Evolutionary conservation across 1,140 invertebrate genomes (phyloP), one percentile per base, ranked within the genome.

Genomic region (Rhagoletis pomonella): DNA sequence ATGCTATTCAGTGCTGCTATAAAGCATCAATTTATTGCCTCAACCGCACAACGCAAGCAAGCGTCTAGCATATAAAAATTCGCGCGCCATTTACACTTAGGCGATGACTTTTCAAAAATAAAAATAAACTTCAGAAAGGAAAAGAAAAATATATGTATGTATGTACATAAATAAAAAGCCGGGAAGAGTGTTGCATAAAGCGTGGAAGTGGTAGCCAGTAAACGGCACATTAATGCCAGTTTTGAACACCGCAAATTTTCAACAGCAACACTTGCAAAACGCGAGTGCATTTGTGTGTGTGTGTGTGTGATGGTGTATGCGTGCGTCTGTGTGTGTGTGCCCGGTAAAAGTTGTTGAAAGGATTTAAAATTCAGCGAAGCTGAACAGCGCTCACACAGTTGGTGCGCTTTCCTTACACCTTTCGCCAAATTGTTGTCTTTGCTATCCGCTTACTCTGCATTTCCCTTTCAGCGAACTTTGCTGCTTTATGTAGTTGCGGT

Each of bases 361-460:
- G 73, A 81, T 81, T 81, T 81, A 55, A 81, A 81, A 81, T 81
- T 81, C 73, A 81, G 73, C 73, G 47, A 81, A 81, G 73, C 73
- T 47, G 73, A 81, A 81, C 73, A 19, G 7, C 73, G n/a, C 73
- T 29, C 29, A 29, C 73, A 81, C 73, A 81, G 73, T 50, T 50
- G 29, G 29, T 81, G 73, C 19, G 73, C 73, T 29, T 81, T 55
- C 47, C 73, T 58, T 58, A 50, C 73, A 81, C 73, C 73, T 81
- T 81, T 58, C 55, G 73, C n/a, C 14, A 1, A 29, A 55, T 47
- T 62, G 42, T n/a, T 17, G 10, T 3, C 29, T 73, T 42, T 73
- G 9, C 29, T 67, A 10, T 67, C 7, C 29, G 12, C 67, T 47
- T 47, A 5, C 67, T 55, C 67, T 39, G 12, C 60, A 4, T 62